phyloP scores from a whole-genome alignment of 2,113 vertebrate species.

The Canis aureus region DNA sequence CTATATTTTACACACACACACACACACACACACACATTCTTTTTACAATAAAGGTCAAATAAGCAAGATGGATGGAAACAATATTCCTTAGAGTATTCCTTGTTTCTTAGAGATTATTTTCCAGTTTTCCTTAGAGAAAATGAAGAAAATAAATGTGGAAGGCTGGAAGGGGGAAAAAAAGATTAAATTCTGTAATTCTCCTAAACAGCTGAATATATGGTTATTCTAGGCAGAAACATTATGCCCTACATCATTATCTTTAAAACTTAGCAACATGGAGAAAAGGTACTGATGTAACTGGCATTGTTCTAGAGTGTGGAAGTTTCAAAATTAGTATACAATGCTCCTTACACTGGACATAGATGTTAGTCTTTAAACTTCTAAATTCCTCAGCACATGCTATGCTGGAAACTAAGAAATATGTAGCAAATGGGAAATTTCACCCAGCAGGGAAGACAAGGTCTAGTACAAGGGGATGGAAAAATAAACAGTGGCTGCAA shows the following conservation, averaged over 20 bases:
- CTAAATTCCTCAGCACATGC: neutral
- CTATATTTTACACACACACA: rapidly evolving
- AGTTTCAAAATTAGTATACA: neutral
- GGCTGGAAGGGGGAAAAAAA: neutral
- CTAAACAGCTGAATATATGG: neutral
- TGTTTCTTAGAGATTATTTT: neutral
- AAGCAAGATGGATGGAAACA: neutral
- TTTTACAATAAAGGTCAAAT: neutral
- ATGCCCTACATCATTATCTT: neutral
- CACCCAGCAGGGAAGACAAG: neutral
- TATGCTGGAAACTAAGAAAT: neutral
- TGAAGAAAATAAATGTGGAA: neutral
- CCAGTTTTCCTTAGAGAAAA: neutral
- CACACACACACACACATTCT: neutral
- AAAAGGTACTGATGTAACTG: neutral
- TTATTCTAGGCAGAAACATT: neutral
- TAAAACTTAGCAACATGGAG: neutral
- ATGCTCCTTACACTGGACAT: neutral
- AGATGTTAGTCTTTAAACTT: neutral
- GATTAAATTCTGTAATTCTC: neutral
- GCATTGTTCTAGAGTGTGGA: neutral
- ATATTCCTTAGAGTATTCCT: neutral
- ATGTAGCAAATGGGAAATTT: neutral
- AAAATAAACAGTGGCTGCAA: neutral
- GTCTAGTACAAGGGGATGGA: too few species aligned